A percentile compares a stretch with the other conserved stretches of the same genome.
Evolutionary conservation across 2,888 invertebrate species (phyloP).

Genomic region (Caenorhabditis sp.): DNA sequence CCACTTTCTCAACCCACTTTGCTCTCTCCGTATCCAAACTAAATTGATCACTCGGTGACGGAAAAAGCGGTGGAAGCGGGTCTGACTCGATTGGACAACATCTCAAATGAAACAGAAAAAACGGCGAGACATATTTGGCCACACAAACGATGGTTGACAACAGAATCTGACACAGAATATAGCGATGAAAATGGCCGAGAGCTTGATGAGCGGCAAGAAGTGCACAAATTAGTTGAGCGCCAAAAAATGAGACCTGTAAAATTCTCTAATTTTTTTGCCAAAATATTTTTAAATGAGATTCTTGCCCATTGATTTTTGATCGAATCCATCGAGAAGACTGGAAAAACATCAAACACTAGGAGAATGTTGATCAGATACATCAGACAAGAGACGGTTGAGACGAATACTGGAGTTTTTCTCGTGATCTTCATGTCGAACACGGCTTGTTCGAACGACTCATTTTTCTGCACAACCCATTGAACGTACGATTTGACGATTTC

Average conservation of each 20-base stretch:
- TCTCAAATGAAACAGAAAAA: conserved; percentile 7
- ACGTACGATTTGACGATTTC: conserved; percentile 26
- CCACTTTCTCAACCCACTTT: conserved; percentile 17
- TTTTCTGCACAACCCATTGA: conserved; percentile 36
- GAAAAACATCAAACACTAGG: conserved; percentile 22
- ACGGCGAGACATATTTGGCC: not conserved
- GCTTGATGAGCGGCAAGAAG: not conserved
- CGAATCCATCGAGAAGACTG: conserved; percentile 14
- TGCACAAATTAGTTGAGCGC: not conserved
- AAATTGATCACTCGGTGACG: conserved; percentile 44
- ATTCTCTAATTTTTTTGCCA: not conserved
- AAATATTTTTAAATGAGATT: not conserved
- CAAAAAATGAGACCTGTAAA: not conserved
- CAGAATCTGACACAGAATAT: conserved; percentile 7
- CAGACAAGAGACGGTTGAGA: conserved; percentile 6
- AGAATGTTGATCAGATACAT: conserved; percentile 21
- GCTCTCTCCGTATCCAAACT: conserved; percentile 51
- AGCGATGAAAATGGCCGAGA: conserved; percentile 14
- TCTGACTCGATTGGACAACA: conserved; percentile 45
- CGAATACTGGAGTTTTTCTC: conserved; percentile 1
- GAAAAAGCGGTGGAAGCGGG: conserved; percentile 39
- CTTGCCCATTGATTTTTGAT: conserved; percentile 4
- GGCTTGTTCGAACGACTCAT: conserved; percentile 35
- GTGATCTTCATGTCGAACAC: conserved; percentile 28
- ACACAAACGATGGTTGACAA: not conserved